A percentile compares a stretch with the other conserved stretches of the same genome.
Evolutionary conservation across 2,797 vertebrate genomes (phyloP).

Genomic region (Sandelia bainsii): DNA sequence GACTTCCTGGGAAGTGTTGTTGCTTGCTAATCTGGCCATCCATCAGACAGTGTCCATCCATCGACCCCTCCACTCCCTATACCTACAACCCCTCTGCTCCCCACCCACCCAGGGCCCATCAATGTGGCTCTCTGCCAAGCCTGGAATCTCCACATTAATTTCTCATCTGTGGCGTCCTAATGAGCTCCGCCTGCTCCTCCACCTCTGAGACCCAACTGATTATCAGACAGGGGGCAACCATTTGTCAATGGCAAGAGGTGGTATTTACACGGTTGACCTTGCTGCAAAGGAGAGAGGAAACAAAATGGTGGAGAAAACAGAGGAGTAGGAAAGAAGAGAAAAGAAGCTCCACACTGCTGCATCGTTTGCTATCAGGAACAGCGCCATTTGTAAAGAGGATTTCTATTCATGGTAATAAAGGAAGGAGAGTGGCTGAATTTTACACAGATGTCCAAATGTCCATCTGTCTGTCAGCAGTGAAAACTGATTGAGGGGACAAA

Average conservation of each 20-base stretch:
- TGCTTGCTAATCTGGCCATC: constrained; percentile 78
- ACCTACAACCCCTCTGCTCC: neutral
- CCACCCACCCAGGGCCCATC: constrained; percentile 45
- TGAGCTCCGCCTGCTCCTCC: constrained; percentile 83
- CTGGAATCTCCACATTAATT: constrained; percentile 83
- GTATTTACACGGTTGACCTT: constrained; percentile 81
- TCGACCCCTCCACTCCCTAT: constrained; percentile 21
- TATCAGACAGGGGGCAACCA: constrained; percentile 77
- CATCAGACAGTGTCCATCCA: constrained; percentile 73
- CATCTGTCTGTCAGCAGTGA: neutral
- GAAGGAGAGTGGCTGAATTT: neutral
- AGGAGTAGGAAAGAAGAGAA: constrained; percentile 34
- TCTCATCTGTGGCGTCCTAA: constrained; percentile 82
- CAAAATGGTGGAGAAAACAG: constrained; percentile 43
- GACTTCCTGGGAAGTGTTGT: constrained; percentile 62
- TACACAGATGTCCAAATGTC: neutral
- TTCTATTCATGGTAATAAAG: neutral
- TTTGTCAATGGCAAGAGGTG: constrained; percentile 83
- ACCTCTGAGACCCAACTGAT: constrained; percentile 83
- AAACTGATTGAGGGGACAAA: constrained; percentile 17
- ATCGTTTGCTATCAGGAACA: constrained; percentile 18
- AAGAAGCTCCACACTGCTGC: constrained; percentile 33
- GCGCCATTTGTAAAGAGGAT: neutral
- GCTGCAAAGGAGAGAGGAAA: constrained; percentile 74
- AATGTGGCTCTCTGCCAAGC: constrained; percentile 69